Conservation (phyloP, 2,113 vertebrate species). For the Aldabrachelys gigantea region DNA sequence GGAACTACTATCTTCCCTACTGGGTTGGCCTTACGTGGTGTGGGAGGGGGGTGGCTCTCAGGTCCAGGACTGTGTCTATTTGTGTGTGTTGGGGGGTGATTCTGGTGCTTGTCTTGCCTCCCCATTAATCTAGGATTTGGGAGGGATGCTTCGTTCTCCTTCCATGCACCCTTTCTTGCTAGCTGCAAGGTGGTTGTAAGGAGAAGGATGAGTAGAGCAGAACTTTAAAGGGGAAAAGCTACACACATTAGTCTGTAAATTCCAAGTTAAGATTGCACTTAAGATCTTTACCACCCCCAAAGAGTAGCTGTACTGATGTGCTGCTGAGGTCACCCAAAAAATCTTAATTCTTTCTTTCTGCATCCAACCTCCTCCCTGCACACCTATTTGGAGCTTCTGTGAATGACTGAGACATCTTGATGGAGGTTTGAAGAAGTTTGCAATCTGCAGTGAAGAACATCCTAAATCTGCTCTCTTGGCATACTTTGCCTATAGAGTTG, state of each 20-base stretch:
- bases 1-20: neutral
- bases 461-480: neutral
- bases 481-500: constrained; percentile 1
- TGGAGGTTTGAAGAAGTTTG: neutral
- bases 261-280: neutral
- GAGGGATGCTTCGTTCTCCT: neutral
- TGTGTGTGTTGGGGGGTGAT: neutral
- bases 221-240: neutral
- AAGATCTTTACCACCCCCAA: neutral
- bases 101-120: neutral
- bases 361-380: neutral
- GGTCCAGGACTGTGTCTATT: neutral
- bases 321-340: neutral
- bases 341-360: neutral
- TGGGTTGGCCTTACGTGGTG: neutral
- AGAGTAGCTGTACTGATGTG: neutral
- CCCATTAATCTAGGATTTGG: neutral
- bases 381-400: neutral
- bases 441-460: neutral
- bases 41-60: neutral
- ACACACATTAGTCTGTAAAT: neutral
- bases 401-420: neutral
- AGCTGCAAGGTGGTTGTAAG: neutral
- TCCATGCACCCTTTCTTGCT: neutral
- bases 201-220: neutral